Evolutionary conservation across 2,113 vertebrate species (phyloP), one percentile per base, ranked within the genome.

Genomic region (Hirundichthys speculiger): DNA sequence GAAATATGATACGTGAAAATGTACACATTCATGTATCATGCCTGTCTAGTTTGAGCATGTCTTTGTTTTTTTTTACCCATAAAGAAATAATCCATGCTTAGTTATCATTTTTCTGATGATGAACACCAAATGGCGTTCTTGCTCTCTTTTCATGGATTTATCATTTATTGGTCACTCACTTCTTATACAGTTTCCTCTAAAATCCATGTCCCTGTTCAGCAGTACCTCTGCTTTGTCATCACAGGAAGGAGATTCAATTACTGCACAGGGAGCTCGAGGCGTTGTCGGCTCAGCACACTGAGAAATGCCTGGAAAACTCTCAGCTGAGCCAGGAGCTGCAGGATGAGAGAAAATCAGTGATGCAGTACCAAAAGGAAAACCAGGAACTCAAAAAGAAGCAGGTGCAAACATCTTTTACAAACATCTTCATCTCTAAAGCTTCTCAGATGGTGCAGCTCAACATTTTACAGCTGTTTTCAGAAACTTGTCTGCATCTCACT

Each of bases 241-340:
- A 0, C 90, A 98, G 97, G 86, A 95, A 95, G 78, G 95, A 96
- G 88, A 82, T 97, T 47, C 91, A 94, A 84, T 94, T 92, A 0
- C 85, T 98, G 83, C 94, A 96, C 63, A 92, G 95, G 81, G 96
- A 98, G 87, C 93, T 98, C 49, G 95, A 98, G 85, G 92, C 94
- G 46, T 90, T 98, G 24, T 98, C 97, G 0, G 93, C 94, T 82
- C 97, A 98, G 90, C 97, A 98, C 86, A 96, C 95, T 0, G 94
- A 98, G 90, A 98, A 96, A 89, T 99, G 96, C 76, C 86, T 98
- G 86, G 96, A 98, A 83, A 97, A 95, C 2, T 92, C 95, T 30
- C 93, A 96, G 85, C 89, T 98, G 83, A 94, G 90, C 76, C 94
- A 94, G 84, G 92, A 95, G 3, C 91, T 98, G 76, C 95, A 96